These are phyloP conservation scores for Drosophila mimica DNA, from an alignment of 2,888 invertebrate species.

Conservation along the genomic window DNA sequence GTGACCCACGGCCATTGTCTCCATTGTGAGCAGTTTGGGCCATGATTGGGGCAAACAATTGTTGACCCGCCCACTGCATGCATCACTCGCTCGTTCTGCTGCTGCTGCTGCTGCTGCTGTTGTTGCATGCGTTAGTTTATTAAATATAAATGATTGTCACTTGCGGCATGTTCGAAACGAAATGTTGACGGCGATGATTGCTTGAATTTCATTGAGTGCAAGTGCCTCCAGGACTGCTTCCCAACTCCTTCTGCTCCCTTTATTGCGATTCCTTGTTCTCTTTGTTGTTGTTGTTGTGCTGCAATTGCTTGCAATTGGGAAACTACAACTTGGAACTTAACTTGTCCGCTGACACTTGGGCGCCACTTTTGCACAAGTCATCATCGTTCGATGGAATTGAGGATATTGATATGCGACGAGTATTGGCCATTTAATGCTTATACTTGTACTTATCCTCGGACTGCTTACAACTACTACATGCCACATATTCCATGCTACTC, in stretches of 20 bases:
- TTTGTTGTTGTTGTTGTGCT: slow-evolving; percentile 37
- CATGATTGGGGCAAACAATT: not conserved
- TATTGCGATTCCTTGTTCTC: slow-evolving; percentile 60
- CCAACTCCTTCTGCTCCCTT: slow-evolving; percentile 21
- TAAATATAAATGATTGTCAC: slow-evolving; percentile 81
- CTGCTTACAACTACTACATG: not conserved
- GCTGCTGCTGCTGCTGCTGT: not conserved
- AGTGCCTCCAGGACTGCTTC: slow-evolving; percentile 26
- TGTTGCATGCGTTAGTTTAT: slow-evolving; percentile 73
- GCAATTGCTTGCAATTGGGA: slow-evolving; percentile 75
- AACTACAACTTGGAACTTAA: slow-evolving; percentile 26
- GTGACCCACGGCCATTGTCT: slow-evolving; percentile 50
- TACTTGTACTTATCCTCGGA: not conserved
- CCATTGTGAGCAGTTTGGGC: slow-evolving; percentile 12
- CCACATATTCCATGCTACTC: not conserved
- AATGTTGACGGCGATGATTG: slow-evolving; percentile 74
- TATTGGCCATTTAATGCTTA: slow-evolving; percentile 54
- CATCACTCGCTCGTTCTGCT: slow-evolving; percentile 14
- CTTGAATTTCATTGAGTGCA: slow-evolving; percentile 64
- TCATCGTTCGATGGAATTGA: slow-evolving; percentile 61
- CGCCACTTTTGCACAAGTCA: slow-evolving; percentile 74
- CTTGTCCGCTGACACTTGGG: slow-evolving; percentile 57
- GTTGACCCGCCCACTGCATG: slow-evolving; percentile 5
- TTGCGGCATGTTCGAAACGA: slow-evolving; percentile 69
- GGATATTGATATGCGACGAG: slow-evolving; percentile 60